phyloP scores from a whole-genome alignment of 2,888 invertebrate genomes.

The Trileptium ribeirensis region DNA sequence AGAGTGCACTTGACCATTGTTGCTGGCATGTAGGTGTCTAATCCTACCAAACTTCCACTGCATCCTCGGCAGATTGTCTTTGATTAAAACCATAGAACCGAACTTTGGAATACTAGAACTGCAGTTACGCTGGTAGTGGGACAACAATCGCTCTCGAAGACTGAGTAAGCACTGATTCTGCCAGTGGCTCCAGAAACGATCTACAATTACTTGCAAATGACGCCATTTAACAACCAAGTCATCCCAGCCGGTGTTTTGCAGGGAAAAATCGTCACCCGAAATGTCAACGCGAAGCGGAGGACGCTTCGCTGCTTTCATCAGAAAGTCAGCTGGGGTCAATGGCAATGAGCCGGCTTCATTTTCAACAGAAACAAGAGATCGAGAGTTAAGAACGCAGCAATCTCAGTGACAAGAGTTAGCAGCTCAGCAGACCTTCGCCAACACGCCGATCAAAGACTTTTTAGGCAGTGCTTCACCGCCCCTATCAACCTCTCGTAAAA shows the following conservation, averaged over 20 bases:
- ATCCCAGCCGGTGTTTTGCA: not conserved
- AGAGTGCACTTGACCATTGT: not conserved
- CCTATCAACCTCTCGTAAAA: conserved; percentile 53
- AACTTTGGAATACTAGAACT: not conserved
- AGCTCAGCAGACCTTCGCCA: not conserved
- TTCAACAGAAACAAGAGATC: not conserved
- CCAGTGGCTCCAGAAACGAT: not conserved
- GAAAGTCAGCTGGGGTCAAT: not conserved
- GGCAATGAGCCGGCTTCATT: not conserved
- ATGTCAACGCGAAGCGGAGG: too few species aligned
- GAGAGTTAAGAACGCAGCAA: not conserved
- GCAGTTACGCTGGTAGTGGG: not conserved
- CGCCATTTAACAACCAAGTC: not conserved
- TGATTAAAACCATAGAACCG: not conserved
- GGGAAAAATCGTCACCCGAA: not conserved
- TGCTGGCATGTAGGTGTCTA: not conserved
- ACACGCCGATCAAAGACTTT: not conserved
- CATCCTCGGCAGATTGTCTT: not conserved
- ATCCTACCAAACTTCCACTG: not conserved
- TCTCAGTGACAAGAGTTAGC: not conserved
- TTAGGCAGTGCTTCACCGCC: conserved; percentile 44
- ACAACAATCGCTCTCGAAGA: not conserved
- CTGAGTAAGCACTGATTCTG: not conserved
- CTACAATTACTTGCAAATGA: not conserved
- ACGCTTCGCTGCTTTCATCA: not conserved